These are phyloP conservation scores for Sceloporus undulatus DNA, from an alignment of 2,113 vertebrate species.

Conservation along the genomic window DNA sequence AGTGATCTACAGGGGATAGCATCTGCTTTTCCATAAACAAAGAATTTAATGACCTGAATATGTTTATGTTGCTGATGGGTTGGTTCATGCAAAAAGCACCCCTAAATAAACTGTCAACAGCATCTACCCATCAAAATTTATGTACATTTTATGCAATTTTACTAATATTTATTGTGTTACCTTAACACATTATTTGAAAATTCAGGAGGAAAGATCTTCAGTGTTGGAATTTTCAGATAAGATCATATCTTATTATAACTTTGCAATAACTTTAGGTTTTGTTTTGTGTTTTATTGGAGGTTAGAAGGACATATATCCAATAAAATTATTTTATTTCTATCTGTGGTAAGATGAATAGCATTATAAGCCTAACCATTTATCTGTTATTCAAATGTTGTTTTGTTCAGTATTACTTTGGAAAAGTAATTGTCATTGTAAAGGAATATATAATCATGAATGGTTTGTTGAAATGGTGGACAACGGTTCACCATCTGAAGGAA, in stretches of 20 bases:
- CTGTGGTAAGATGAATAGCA: not conserved
- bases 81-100: not conserved
- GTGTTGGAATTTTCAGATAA: not conserved
- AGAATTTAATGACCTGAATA: slow-evolving; percentile 53
- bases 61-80: slow-evolving; percentile 32
- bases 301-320: not conserved
- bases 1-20: slow-evolving; percentile 20
- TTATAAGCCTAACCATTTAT: not conserved
- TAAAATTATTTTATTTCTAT: not conserved
- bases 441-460: not conserved
- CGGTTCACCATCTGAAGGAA: too few species aligned
- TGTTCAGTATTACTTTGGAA: not conserved
- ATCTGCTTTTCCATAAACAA: slow-evolving; percentile 46
- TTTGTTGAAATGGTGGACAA: not conserved
- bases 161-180: not conserved
- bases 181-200: slow-evolving; percentile 1
- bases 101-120: not conserved
- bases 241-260: slow-evolving; percentile 9
- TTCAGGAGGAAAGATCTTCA: not conserved
- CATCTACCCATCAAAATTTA: slow-evolving; percentile 7
- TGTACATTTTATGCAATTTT: not conserved
- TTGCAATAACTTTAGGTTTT: slow-evolving; percentile 7
- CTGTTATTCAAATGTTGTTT: not conserved
- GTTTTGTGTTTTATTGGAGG: not conserved
- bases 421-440: not conserved